Evolutionary conservation across 2,888 invertebrate species (phyloP), one percentile per base, ranked within the genome.

Genomic region (Athripsodes cinereus): DNA sequence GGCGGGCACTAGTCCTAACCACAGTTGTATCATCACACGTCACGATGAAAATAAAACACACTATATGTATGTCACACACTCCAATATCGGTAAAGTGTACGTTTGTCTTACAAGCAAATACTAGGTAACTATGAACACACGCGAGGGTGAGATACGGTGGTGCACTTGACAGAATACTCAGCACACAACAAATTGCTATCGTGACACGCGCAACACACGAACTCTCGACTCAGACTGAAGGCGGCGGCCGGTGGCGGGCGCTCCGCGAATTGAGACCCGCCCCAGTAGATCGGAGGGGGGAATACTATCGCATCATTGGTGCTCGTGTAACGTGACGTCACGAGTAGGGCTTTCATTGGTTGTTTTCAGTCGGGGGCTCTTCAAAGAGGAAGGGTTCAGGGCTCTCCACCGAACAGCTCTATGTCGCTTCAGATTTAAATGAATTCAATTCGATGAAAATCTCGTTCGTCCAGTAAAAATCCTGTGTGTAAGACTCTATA

Each of bases 191-290:
- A 50, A 57, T 44, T 26, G 53, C 46, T 49, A 31, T 44, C 21
- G 46, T 26, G 22, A 40, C 59, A 52, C 76, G 78, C 77, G 72
- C 71, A 71, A 71, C 71, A 74, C 76, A 71, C 73, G 71, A 70
- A 74, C 71, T 69, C 72, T 72, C 71, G 70, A 81, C 79, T 80
- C 81, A 79, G 69, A 83, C 81, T 81, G 81, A 79, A 78, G 79
- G 79, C 79, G 74, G 67, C 76, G 75, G 75, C 64, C 64, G 65
- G 66, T 58, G 59, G 63, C 60, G 60, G 61, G 64, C 62, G 75
- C 72, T 75, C 74, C 74, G 74, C 73, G 74, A 73, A 75, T 74
- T 76, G 75, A 46, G 53, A 55, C 20, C 70, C 72, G 73, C 70
- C 71, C 68, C 77, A 74, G 75, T 68, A 71, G 69, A 11, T 65